Evolutionary conservation across 2,113 vertebrate species (phyloP).

Genomic region (Cyanoliseus patagonus): DNA sequence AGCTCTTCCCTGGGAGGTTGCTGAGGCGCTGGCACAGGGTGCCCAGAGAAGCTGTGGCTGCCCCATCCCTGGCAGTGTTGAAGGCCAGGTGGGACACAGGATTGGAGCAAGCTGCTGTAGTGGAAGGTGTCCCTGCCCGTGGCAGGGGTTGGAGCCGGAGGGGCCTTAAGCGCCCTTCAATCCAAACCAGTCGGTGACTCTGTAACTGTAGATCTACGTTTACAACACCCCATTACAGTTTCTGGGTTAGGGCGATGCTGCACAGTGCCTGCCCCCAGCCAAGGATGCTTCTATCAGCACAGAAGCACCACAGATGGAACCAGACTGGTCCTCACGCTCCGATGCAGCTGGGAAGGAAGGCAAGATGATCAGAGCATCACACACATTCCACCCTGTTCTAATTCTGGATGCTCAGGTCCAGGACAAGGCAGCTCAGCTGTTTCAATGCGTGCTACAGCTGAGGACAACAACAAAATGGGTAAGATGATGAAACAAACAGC

Average conservation of each 20-base stretch:
- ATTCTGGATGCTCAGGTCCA: not conserved
- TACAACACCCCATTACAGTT: too few relatives aligned
- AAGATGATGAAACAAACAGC: not conserved
- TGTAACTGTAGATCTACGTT: fast-evolving
- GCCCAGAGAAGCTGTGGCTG: too few relatives aligned
- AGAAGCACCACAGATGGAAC: not conserved
- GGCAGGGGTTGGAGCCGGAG: fast-evolving
- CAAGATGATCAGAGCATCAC: not conserved
- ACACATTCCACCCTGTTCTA: fast-evolving
- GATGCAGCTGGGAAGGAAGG: not conserved
- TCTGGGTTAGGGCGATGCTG: not conserved
- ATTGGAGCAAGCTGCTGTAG: not conserved
- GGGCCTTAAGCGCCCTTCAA: not conserved
- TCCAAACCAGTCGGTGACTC: not conserved
- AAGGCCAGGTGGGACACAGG: not conserved
- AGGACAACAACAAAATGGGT: not conserved
- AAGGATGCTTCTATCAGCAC: not conserved
- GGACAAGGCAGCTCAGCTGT: not conserved
- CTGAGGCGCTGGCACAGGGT: too few relatives aligned
- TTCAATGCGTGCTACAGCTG: fast-evolving
- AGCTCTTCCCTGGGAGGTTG: too few relatives aligned
- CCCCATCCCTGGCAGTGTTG: too few relatives aligned
- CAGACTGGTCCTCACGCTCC: fast-evolving
- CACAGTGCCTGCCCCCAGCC: not conserved
- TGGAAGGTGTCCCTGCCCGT: not conserved